Evolutionary conservation across 2,113 vertebrate species (phyloP).

Genomic region (Lynx canadensis): DNA sequence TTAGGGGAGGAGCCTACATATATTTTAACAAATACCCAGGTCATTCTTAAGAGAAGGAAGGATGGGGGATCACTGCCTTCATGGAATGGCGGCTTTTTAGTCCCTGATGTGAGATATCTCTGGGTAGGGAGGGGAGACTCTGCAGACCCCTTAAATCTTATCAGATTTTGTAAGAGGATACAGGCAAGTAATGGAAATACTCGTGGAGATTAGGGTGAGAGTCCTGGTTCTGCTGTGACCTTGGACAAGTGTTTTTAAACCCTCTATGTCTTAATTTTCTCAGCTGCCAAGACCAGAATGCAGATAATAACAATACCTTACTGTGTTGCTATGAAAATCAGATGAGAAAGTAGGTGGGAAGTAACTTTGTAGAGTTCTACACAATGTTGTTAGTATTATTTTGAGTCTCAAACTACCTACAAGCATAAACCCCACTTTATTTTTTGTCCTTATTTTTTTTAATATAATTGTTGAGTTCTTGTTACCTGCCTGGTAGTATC

Average conservation of each 20-base stretch:
- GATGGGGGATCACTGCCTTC: background rate
- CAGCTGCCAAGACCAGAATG: background rate
- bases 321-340: background rate
- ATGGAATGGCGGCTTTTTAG: background rate
- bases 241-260: background rate
- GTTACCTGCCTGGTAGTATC: background rate
- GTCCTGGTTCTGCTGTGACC: background rate
- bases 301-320: background rate
- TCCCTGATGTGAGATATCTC: background rate
- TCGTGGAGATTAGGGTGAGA: background rate
- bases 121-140: background rate
- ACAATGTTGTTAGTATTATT: background rate
- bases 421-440: background rate
- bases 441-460: background rate
- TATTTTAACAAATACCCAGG: background rate
- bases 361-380: background rate
- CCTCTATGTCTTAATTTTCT: background rate
- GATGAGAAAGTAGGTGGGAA: background rate
- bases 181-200: background rate
- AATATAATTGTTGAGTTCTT: background rate
- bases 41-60: background rate
- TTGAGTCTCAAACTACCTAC: background rate
- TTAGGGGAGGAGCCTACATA: background rate
- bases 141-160: background rate
- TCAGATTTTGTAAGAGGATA: background rate